Evolutionary conservation across 2,797 vertebrate genomes (phyloP).

Genomic region (Caiman crocodilus): DNA sequence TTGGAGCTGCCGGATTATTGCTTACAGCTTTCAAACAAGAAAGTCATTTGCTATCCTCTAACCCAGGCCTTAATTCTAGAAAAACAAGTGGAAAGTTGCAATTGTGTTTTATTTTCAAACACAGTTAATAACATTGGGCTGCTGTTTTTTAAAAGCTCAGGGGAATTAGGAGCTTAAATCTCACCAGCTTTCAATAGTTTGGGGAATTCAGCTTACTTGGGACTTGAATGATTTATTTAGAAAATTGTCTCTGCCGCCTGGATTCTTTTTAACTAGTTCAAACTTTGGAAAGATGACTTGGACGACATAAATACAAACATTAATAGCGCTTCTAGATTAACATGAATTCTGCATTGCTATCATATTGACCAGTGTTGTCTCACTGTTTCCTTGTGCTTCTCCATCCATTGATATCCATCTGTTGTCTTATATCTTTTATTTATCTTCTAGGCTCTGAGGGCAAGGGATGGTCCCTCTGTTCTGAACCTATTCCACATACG

Average conservation of each 20-base stretch:
- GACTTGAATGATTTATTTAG: background rate
- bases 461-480: background rate
- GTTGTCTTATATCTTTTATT: background rate
- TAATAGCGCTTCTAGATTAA: background rate
- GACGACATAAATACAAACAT: background rate
- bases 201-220: background rate
- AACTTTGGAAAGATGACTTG: background rate
- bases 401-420: background rate
- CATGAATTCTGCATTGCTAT: background rate
- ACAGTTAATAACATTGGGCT: background rate
- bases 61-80: background rate
- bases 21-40: background rate
- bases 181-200: background rate
- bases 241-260: background rate
- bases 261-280: background rate
- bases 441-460: background rate
- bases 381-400: background rate
- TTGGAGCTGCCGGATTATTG: background rate
- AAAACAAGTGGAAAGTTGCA: background rate
- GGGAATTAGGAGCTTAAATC: background rate
- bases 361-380: background rate
- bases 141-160: background rate
- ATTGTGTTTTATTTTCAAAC: background rate
- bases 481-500: background rate
- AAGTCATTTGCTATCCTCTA: background rate